Base-by-base conservation (phyloP, 2,797 vertebrate species). In the Chromobotia macracanthus region DNA sequence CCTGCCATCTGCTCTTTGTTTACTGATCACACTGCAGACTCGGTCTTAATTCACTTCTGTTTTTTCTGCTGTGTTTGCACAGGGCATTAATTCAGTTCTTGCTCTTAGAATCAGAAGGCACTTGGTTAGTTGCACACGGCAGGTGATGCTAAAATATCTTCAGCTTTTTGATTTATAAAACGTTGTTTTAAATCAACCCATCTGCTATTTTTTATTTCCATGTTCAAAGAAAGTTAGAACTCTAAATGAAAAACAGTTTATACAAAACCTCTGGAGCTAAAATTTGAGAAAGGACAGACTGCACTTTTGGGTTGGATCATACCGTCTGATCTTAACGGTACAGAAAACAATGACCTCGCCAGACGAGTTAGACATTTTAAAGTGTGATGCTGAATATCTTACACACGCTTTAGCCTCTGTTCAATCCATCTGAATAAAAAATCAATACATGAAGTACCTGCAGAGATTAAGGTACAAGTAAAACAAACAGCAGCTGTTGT, bases 1-100 rank as follows among this genome's bases (percentile, higher is more conserved):
- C 19, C 21, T 15, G 60, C 91, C 92, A 93, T 91, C 91, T 93
- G 92, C 74, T 88, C 86, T 75, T 67, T 92, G 87, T 92, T 92
- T 93, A 88, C 84, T 69, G 61, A 88, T 75, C 82, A 86, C 81
- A 75, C 55, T 65, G 5, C 46, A 79, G 53, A 83, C 75, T 87
- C 31, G 81, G 84, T 84, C 77, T 69, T 75, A 75, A 70, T 87
- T 81, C 13, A 79, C 61, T 18, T 72, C 60, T 12, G 77, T 74
- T 86, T 74, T 83, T 86, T 79, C 19, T 15, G 15, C 64, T 71
- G 79, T 91, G 89, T 91, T 90, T 92, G 86, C 60, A 77, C 83
- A 87, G 84, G 73, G 31, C 51, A 31, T 65, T 77, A 77, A 79
- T 74, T 85, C 31, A 55, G 61, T 7, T 72, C 66, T 71, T 63